A percentile compares a stretch with the other conserved stretches of the same genome.
Evolutionary conservation across 2,888 invertebrate species (phyloP).

Genomic region (Andrena trimmerana): DNA sequence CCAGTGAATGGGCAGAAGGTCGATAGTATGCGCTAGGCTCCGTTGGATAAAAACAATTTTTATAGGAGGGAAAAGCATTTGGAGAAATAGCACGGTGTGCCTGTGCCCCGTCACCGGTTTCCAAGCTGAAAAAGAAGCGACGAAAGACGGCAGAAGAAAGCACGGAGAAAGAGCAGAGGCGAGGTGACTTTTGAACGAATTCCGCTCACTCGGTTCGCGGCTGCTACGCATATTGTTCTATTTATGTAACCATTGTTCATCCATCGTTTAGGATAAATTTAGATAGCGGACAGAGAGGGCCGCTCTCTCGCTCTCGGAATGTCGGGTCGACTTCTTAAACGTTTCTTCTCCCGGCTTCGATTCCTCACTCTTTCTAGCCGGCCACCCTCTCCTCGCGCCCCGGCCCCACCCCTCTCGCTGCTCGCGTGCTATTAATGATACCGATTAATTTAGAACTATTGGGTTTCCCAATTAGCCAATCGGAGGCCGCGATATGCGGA

Average conservation of each 20-base stretch:
- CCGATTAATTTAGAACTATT: conserved; percentile 85
- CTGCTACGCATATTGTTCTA: conserved; percentile 84
- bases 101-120: conserved; percentile 41
- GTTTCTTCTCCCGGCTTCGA: conserved; percentile 76
- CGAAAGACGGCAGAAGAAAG: conserved; percentile 51
- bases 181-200: conserved; percentile 81
- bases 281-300: conserved; percentile 76
- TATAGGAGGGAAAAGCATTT: not conserved
- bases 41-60: no score
- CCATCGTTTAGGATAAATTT: conserved; percentile 84
- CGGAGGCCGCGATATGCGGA: conserved; percentile 73
- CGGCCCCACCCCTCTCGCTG: conserved; percentile 58
- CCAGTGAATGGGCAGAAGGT: no score
- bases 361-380: conserved; percentile 70
- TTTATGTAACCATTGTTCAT: conserved; percentile 85
- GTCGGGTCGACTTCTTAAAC: conserved; percentile 84
- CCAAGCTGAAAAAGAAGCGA: conserved; percentile 37
- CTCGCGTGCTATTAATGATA: conserved; percentile 83
- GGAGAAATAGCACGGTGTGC: conserved; percentile 15
- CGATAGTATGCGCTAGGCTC: no score
- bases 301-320: conserved; percentile 76
- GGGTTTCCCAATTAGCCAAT: conserved; percentile 85
- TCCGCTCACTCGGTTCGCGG: conserved; percentile 76
- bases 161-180: conserved; percentile 66
- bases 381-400: conserved; percentile 66